Evolutionary conservation across 2,888 invertebrate species (phyloP).

Genomic region (Lacanobia oleracea): DNA sequence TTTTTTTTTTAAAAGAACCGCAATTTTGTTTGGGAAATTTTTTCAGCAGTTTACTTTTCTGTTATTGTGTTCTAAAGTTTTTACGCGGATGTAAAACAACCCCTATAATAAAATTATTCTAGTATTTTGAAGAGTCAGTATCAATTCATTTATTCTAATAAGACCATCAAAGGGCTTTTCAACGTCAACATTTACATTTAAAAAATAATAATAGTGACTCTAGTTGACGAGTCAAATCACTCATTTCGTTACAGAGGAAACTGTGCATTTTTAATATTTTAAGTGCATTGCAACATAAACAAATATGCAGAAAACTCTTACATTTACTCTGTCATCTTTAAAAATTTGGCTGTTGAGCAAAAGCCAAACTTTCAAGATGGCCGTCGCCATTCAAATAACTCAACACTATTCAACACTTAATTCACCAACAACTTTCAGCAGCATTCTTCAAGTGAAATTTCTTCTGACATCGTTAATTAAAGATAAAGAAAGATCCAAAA

Average conservation of each 20-base stretch:
- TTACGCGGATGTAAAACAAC: too few relatives aligned
- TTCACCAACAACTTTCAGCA: constrained; percentile 9
- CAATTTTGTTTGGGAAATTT: too few relatives aligned
- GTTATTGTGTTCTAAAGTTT: too few relatives aligned
- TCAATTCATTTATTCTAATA: too few relatives aligned
- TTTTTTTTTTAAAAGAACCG: too few relatives aligned
- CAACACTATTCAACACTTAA: constrained; percentile 9
- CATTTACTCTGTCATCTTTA: not conserved
- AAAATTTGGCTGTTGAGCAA: not conserved
- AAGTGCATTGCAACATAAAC: constrained; percentile 1
- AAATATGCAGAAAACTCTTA: not conserved
- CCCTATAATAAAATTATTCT: too few relatives aligned
- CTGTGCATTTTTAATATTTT: not conserved
- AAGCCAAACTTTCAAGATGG: constrained; percentile 1
- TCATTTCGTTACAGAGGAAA: not conserved
- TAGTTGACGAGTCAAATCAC: not conserved
- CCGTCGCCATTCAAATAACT: not conserved
- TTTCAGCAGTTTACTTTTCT: too few relatives aligned
- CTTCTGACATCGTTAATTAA: constrained; percentile 23
- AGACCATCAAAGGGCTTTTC: too few relatives aligned
- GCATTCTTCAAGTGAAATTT: constrained; percentile 29
- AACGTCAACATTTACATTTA: too few relatives aligned
- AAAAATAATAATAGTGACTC: too few relatives aligned
- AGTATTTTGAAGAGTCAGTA: too few relatives aligned
- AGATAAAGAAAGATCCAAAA: constrained; percentile 12